Evolutionary conservation across 2,888 invertebrate species (phyloP).

Genomic region (Polydesmus complanatus): DNA sequence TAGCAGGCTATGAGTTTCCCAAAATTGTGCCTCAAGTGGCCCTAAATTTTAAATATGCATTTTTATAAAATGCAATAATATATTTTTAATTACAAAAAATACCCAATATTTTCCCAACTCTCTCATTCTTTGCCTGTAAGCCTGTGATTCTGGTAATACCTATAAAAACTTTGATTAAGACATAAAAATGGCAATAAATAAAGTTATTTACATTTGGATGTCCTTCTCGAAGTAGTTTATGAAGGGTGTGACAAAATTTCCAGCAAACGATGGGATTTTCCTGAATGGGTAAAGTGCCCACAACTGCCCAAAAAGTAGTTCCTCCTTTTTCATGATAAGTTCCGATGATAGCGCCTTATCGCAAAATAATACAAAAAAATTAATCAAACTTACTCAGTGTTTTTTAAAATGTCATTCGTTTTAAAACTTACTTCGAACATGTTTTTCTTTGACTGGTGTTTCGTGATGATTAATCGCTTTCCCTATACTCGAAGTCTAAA

Average conservation of each 20-base stretch:
- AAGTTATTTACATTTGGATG: slow-evolving; percentile 63
- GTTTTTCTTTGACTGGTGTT: slow-evolving; percentile 93
- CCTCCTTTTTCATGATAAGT: slow-evolving; percentile 87
- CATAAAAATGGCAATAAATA: slow-evolving; percentile 6
- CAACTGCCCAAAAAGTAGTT: slow-evolving; percentile 72
- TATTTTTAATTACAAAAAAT: slow-evolving; percentile 25
- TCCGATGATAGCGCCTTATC: slow-evolving; percentile 69
- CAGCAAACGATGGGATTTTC: slow-evolving; percentile 93
- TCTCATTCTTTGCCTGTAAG: slow-evolving; percentile 60
- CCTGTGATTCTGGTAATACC: slow-evolving; percentile 62
- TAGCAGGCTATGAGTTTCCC: slow-evolving; percentile 83
- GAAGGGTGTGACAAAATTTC: slow-evolving; percentile 97
- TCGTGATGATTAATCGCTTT: slow-evolving; percentile 89
- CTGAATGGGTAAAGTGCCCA: slow-evolving; percentile 58
- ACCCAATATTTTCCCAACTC: slow-evolving; percentile 89
- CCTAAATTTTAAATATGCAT: slow-evolving; percentile 38
- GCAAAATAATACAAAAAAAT: background rate
- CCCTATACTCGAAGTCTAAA: slow-evolving; percentile 69
- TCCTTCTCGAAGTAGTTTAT: slow-evolving; percentile 89
- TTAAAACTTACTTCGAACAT: slow-evolving; percentile 59
- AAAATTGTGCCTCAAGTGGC: slow-evolving; percentile 87
- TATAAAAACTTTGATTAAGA: slow-evolving; percentile 19
- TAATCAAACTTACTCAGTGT: background rate
- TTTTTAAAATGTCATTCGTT: background rate
- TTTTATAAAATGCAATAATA: background rate